These are phyloP conservation scores for Muscina levida DNA, from an alignment of 2,888 invertebrate species.

Conservation along the genomic window DNA sequence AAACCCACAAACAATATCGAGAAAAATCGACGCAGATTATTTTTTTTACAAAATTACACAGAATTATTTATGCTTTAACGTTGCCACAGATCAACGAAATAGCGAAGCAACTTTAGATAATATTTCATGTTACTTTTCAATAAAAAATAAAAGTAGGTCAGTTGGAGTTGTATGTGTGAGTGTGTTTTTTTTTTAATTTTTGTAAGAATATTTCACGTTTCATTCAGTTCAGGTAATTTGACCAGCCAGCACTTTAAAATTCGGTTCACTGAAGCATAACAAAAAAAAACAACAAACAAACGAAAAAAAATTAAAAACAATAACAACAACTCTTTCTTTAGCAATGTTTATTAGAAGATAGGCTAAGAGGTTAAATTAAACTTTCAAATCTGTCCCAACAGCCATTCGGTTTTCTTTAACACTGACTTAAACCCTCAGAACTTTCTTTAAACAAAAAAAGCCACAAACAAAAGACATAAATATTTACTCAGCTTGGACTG, in stretches of 20 bases:
- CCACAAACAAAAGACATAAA: not conserved
- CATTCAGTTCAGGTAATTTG: not conserved
- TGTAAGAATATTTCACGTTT: not conserved
- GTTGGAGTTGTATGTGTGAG: no score
- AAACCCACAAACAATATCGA: slow-evolving; percentile 1
- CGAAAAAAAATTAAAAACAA: not conserved
- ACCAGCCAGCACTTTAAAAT: slow-evolving; percentile 14
- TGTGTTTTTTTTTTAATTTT: not conserved
- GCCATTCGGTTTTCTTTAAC: not conserved
- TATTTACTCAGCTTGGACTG: not conserved
- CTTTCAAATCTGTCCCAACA: no score
- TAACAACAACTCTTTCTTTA: no score
- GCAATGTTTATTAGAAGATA: no score
- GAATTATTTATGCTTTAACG: slow-evolving; percentile 2
- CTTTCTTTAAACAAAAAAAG: not conserved
- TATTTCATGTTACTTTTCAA: slow-evolving; percentile 6
- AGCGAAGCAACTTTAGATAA: not conserved
- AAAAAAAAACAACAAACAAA: not conserved
- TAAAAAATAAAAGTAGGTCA: slow-evolving; percentile 19
- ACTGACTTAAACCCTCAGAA: slow-evolving; percentile 6
- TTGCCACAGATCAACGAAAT: not conserved
- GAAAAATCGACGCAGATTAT: not conserved
- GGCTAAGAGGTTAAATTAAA: no score
- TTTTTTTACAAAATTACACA: slow-evolving; percentile 11
- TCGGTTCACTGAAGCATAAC: slow-evolving; percentile 6